Conservation (phyloP, 2,888 invertebrate genomes). For the Microplitis deprimator region DNA sequence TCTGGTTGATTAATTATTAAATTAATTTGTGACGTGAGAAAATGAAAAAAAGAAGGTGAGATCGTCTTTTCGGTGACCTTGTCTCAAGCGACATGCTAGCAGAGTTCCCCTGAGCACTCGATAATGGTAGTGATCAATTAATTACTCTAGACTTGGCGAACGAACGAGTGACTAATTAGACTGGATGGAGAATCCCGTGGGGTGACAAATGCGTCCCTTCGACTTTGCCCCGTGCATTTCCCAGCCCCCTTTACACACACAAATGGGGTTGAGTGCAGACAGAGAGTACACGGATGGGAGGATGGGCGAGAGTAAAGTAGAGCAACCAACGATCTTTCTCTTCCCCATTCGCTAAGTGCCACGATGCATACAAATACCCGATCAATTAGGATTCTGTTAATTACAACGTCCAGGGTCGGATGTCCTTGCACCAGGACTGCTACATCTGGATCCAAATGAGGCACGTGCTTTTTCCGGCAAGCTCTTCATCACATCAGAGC, state of each 20-base stretch:
- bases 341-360: constrained; percentile 32
- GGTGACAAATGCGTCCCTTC: constrained; percentile 44
- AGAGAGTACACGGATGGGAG: too few species aligned
- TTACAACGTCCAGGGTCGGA: constrained; percentile 14
- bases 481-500: too few species aligned
- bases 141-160: constrained; percentile 49
- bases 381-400: constrained; percentile 36
- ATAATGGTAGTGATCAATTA: constrained; percentile 52
- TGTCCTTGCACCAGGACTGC: too few species aligned
- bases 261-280: too few species aligned
- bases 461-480: too few species aligned
- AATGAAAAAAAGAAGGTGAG: constrained; percentile 39
- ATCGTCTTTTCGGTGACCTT: constrained; percentile 47
- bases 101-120: constrained; percentile 42
- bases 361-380: constrained; percentile 25
- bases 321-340: constrained; percentile 18
- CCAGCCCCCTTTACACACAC: constrained; percentile 33
- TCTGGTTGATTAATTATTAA: background rate
- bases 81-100: constrained; percentile 44
- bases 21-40: background rate
- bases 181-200: constrained; percentile 41
- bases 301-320: background rate
- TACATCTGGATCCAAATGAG: too few species aligned
- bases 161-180: constrained; percentile 47
- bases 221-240: constrained; percentile 36